Conservation (phyloP, 2,113 vertebrate species). For the Prionailurus viverrinus region DNA sequence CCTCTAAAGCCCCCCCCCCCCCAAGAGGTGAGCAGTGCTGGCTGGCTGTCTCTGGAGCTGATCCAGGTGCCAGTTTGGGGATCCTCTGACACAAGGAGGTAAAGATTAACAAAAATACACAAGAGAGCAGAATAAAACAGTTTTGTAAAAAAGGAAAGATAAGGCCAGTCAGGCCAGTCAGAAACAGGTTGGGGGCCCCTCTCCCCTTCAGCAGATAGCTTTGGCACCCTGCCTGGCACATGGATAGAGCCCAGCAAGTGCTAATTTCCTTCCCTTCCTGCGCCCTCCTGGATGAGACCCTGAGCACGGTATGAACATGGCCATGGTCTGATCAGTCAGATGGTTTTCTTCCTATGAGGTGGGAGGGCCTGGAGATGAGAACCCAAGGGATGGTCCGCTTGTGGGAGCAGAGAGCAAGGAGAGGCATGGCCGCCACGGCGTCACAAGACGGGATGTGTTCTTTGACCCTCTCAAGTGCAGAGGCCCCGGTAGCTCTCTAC, state of each 20-base stretch:
- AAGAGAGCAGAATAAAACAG: not conserved
- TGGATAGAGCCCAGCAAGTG: not conserved
- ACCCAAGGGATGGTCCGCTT: not conserved
- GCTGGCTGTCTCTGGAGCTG: not conserved
- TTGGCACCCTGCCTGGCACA: conserved; percentile 36
- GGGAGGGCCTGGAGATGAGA: not conserved
- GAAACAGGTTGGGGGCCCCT: not conserved
- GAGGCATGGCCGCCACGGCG: accelerated
- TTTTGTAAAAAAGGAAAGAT: not conserved
- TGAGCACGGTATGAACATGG: not conserved
- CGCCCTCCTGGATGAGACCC: not conserved
- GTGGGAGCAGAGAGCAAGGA: not conserved
- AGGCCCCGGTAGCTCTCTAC: not conserved
- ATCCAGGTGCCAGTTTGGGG: not conserved
- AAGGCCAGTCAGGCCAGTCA: not conserved
- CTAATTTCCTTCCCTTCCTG: not conserved
- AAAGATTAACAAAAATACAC: not conserved
- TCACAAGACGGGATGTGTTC: accelerated
- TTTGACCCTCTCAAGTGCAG: not conserved
- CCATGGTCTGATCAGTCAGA: not conserved
- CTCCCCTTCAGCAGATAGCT: not conserved
- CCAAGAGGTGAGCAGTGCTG: not conserved
- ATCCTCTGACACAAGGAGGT: not conserved
- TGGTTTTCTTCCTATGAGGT: not conserved
- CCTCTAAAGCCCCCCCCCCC: too few relatives aligned